phyloP scores from a whole-genome alignment of 2,113 vertebrate genomes.

The Ictalurus furcatus region DNA sequence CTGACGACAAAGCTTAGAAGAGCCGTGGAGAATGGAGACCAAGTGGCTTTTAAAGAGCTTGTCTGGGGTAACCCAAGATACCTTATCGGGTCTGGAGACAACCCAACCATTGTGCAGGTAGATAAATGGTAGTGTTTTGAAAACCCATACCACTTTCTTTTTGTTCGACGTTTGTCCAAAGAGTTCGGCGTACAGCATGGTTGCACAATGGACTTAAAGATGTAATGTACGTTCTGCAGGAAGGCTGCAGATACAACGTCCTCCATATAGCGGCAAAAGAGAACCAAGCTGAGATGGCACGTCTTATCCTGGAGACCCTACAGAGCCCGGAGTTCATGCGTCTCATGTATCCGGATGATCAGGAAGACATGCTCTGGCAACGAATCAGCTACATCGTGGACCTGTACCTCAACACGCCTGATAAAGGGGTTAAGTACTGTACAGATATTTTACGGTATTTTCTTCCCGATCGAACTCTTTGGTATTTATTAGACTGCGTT shows the following conservation, averaged over 20 bases:
- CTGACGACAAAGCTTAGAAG: slow-evolving; percentile 89
- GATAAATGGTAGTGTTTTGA: background rate
- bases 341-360: slow-evolving; percentile 94
- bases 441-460: background rate
- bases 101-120: slow-evolving; percentile 94
- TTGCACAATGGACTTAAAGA: slow-evolving; percentile 18
- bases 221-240: slow-evolving; percentile 67
- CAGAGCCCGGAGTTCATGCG: slow-evolving; percentile 91
- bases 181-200: background rate
- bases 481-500: no score
- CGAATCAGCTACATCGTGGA: slow-evolving; percentile 91
- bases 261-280: slow-evolving; percentile 96
- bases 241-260: slow-evolving; percentile 94
- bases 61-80: slow-evolving; percentile 94
- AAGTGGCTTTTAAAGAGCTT: slow-evolving; percentile 76
- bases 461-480: background rate
- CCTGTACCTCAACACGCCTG: slow-evolving; percentile 95
- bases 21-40: slow-evolving; percentile 87
- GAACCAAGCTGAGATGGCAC: slow-evolving; percentile 83
- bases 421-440: slow-evolving; percentile 80
- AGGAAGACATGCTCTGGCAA: slow-evolving; percentile 81
- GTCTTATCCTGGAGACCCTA: slow-evolving; percentile 84
- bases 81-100: slow-evolving; percentile 96
- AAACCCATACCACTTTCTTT: background rate
- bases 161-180: background rate